Conservation (phyloP, 2,113 vertebrate genomes). For the Embiotoca jacksoni region DNA sequence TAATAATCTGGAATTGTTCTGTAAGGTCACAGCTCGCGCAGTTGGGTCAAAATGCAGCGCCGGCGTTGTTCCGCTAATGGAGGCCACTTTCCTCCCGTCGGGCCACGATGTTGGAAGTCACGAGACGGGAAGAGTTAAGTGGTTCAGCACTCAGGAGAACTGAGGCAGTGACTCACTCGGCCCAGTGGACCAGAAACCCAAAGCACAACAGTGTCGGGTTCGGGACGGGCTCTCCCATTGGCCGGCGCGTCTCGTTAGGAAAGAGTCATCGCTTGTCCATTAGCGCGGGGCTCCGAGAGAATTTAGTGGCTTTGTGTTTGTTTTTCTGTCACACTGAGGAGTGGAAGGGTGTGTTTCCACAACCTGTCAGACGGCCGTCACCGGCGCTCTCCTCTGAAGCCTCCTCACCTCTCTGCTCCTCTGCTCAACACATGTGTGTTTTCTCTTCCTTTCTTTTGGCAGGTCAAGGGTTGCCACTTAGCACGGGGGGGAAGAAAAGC, state of each 20-base stretch:
- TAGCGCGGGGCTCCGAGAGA: conserved; percentile 44
- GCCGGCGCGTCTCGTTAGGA: conserved; percentile 9
- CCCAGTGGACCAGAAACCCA: conserved; percentile 70
- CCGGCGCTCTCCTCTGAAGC: conserved; percentile 50
- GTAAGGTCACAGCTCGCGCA: not conserved
- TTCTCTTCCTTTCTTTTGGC: conserved; percentile 61
- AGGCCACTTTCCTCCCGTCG: conserved; percentile 16
- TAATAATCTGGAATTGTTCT: conserved; percentile 5
- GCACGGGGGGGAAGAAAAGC: conserved; percentile 56
- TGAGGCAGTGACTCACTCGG: conserved; percentile 53
- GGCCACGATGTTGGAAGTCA: conserved; percentile 28
- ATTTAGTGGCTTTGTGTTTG: conserved; percentile 64
- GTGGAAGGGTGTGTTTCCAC: conserved; percentile 78
- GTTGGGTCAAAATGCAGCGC: conserved; percentile 10
- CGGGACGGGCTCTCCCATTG: conserved; percentile 34
- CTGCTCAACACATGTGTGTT: conserved; percentile 63
- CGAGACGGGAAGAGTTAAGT: conserved; percentile 58
- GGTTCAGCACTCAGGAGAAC: conserved; percentile 51
- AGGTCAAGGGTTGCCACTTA: conserved; percentile 78
- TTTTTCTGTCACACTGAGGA: conserved; percentile 71
- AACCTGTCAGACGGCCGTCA: conserved; percentile 76
- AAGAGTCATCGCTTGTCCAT: conserved; percentile 68
- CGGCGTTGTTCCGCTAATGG: conserved; percentile 23
- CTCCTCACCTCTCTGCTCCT: conserved; percentile 61
- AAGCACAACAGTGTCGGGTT: conserved; percentile 70